A percentile compares a stretch with the other conserved stretches of the same genome.
phyloP scores from a whole-genome alignment of 2,888 invertebrate genomes.

The Sturmia bella region DNA sequence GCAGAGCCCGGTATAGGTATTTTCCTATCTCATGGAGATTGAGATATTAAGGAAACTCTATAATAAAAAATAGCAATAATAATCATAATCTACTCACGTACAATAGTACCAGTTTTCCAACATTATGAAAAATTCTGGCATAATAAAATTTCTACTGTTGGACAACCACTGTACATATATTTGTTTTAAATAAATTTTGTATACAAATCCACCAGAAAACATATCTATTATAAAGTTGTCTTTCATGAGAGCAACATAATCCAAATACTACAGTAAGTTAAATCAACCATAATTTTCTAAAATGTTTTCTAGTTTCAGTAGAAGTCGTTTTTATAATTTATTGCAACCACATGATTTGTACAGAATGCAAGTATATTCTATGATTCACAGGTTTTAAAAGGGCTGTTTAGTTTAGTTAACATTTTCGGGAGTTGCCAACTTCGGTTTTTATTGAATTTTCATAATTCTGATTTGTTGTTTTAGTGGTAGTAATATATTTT shows the following conservation, averaged over 20 bases:
- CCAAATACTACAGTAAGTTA: conserved; percentile 7
- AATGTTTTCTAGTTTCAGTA: conserved; percentile 46
- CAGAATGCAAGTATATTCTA: conserved; percentile 48
- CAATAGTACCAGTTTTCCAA: too few species aligned
- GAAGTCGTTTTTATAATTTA: conserved; percentile 58
- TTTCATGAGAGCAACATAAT: conserved; percentile 34
- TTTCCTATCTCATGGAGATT: too few species aligned
- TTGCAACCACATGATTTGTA: conserved; percentile 69
- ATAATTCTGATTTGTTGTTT: background rate
- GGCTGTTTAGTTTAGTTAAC: conserved; percentile 28
- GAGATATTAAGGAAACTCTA: too few species aligned
- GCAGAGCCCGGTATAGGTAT: too few species aligned
- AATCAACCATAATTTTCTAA: conserved; percentile 35
- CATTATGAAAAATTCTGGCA: too few species aligned
- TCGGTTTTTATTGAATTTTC: background rate
- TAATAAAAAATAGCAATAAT: too few species aligned
- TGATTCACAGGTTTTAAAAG: conserved; percentile 50
- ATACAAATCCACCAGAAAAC: conserved; percentile 1
- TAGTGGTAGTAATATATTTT: too few species aligned
- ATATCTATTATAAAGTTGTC: background rate
- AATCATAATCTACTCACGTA: too few species aligned
- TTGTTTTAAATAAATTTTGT: background rate
- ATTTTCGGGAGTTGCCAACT: background rate
- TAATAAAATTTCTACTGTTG: too few species aligned
- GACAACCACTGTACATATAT: too few species aligned